Percentiles rank a stretch among this genome's conserved stretches.
Conservation (phyloP, 2,797 vertebrate genomes). For the Distichodus sexfasciatus region DNA sequence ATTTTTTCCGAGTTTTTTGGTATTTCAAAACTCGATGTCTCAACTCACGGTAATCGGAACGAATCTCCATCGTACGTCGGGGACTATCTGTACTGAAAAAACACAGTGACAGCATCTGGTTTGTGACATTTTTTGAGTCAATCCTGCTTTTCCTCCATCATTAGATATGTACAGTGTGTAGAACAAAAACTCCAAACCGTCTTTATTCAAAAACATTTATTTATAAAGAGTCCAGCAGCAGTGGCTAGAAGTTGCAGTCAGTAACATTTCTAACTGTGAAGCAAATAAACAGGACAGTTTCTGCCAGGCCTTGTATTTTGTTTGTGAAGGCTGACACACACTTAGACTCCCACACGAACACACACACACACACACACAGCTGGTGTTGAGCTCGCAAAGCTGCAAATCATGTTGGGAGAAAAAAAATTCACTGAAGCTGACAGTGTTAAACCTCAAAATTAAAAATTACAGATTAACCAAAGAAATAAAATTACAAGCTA, state of each 20-base stretch:
- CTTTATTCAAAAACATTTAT: neutral
- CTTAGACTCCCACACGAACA: too few species aligned
- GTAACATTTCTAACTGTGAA: neutral
- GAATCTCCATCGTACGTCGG: too few species aligned
- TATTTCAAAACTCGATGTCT: too few species aligned
- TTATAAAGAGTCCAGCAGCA: neutral
- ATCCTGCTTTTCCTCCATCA: too few species aligned
- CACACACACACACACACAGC: neutral
- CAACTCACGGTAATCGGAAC: too few species aligned
- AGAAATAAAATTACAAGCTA: conserved; percentile 45
- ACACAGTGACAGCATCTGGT: too few species aligned
- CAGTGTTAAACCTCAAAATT: conserved; percentile 7
- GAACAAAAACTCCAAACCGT: neutral
- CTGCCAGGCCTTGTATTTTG: neutral
- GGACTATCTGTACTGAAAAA: too few species aligned
- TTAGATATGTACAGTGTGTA: too few species aligned
- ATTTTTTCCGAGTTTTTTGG: too few species aligned
- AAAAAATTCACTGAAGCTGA: neutral
- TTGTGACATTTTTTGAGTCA: too few species aligned
- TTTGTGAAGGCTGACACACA: neutral
- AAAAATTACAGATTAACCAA: neutral
- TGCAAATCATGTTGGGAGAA: neutral
- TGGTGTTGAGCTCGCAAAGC: neutral
- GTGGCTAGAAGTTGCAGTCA: neutral
- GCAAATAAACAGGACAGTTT: neutral